phyloP scores from a whole-genome alignment of 2,797 vertebrate species.

The Gobionotothen gibberifrons region DNA sequence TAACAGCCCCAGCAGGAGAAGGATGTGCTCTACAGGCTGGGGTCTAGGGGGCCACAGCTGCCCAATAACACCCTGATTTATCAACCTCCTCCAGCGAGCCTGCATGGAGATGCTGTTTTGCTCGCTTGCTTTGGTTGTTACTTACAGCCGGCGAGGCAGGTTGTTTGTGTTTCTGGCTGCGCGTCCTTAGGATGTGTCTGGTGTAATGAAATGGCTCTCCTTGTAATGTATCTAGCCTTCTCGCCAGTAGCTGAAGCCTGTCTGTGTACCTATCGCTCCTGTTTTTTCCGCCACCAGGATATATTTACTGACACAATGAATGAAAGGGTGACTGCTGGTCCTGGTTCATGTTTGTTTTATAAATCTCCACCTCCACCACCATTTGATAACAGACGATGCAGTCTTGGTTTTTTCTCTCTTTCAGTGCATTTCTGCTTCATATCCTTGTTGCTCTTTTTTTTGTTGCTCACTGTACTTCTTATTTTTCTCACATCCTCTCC shows the following conservation, averaged over 20 bases:
- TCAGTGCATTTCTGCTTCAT: conserved; percentile 38
- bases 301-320: conserved; percentile 56
- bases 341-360: conserved; percentile 54
- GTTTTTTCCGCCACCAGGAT: conserved; percentile 35
- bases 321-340: conserved; percentile 41
- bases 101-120: conserved; percentile 71
- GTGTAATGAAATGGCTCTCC: conserved; percentile 73
- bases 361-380: conserved; percentile 34
- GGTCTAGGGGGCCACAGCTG: conserved; percentile 78
- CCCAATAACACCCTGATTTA: conserved; percentile 81
- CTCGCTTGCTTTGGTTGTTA: conserved; percentile 68
- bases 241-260: conserved; percentile 59
- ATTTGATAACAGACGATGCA: conserved; percentile 48
- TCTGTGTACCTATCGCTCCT: conserved; percentile 55
- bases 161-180: conserved; percentile 74
- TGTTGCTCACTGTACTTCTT: conserved; percentile 20
- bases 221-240: conserved; percentile 65
- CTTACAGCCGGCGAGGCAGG: conserved; percentile 67
- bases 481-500: conserved; percentile 40
- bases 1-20: conserved; percentile 70
- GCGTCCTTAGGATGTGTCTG: conserved; percentile 70
- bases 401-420: conserved; percentile 44
- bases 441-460: conserved; percentile 39
- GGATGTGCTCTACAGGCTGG: conserved; percentile 69
- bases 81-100: conserved; percentile 69